Evolutionary conservation across 2,113 vertebrate genomes (phyloP).

Genomic region (Perccottus glenii): DNA sequence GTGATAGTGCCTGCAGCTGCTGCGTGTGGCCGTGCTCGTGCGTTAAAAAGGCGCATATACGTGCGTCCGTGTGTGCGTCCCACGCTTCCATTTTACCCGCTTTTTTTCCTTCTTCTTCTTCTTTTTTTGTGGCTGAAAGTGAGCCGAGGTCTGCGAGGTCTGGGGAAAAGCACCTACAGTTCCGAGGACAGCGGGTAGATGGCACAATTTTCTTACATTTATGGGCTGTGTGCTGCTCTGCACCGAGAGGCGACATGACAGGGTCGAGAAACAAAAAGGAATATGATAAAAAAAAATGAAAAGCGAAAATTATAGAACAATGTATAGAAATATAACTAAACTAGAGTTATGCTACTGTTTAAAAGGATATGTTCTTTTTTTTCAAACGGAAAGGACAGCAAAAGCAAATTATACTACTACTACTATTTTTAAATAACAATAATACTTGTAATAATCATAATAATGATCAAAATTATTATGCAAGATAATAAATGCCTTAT

Average conservation of each 20-base stretch:
- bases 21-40: conserved; percentile 29
- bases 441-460: conserved; percentile 17
- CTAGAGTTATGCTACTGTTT: no score
- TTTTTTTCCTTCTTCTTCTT: conserved; percentile 56
- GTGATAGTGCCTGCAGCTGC: conserved; percentile 59
- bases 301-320: conserved; percentile 50
- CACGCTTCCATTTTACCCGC: neutral
- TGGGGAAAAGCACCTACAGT: conserved; percentile 88
- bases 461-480: neutral
- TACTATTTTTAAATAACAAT: neutral
- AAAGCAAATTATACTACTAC: neutral
- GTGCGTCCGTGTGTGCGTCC: conserved; percentile 36
- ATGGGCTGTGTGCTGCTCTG: conserved; percentile 81
- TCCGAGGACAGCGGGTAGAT: conserved; percentile 98
- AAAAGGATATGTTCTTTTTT: neutral
- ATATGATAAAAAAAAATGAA: conserved; percentile 21
- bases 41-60: conserved; percentile 40
- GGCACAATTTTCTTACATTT: conserved; percentile 99
- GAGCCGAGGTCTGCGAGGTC: conserved; percentile 86
- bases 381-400: neutral
- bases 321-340: neutral
- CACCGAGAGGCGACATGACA: conserved; percentile 57
- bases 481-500: conserved; percentile 14
- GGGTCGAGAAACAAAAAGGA: conserved; percentile 30
- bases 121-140: conserved; percentile 81